These are phyloP conservation scores for Indicator maculatus DNA, from an alignment of 2,113 vertebrate genomes.

Conservation along the genomic window DNA sequence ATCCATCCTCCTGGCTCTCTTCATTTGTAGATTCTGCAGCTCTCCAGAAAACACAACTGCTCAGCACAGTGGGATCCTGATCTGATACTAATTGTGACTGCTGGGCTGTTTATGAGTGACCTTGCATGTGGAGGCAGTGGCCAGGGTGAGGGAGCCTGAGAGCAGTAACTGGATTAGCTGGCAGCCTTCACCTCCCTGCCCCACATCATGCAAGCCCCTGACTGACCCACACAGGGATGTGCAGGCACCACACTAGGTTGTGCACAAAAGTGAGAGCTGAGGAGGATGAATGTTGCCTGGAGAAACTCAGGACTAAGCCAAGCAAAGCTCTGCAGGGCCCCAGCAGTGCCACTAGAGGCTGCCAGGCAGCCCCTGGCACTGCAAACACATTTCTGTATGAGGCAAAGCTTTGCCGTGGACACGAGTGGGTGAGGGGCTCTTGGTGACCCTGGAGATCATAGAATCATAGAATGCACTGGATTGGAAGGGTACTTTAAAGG, in stretches of 20 bases:
- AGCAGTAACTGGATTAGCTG: rapidly evolving
- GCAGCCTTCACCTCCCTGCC: not conserved
- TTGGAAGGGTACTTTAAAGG: too few species aligned
- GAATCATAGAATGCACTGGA: too few species aligned
- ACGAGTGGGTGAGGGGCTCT: not conserved
- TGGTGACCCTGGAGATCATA: not conserved
- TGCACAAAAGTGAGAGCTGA: not conserved
- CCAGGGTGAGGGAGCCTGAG: not conserved
- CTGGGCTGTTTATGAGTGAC: not conserved
- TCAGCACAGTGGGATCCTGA: not conserved
- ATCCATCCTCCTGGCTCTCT: not conserved
- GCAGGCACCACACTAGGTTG: not conserved
- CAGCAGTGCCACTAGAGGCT: not conserved
- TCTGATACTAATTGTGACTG: not conserved
- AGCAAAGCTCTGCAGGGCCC: not conserved
- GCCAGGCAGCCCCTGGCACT: not conserved
- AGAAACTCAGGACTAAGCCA: not conserved
- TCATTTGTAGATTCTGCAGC: not conserved
- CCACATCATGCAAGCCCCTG: rapidly evolving
- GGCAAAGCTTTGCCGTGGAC: not conserved
- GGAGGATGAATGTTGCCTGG: not conserved
- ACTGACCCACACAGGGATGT: rapidly evolving
- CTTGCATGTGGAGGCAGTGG: rapidly evolving
- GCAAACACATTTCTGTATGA: not conserved
- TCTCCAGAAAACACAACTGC: not conserved